phyloP scores from a whole-genome alignment of 2,113 vertebrate species.

The Halcyon malimbica region DNA sequence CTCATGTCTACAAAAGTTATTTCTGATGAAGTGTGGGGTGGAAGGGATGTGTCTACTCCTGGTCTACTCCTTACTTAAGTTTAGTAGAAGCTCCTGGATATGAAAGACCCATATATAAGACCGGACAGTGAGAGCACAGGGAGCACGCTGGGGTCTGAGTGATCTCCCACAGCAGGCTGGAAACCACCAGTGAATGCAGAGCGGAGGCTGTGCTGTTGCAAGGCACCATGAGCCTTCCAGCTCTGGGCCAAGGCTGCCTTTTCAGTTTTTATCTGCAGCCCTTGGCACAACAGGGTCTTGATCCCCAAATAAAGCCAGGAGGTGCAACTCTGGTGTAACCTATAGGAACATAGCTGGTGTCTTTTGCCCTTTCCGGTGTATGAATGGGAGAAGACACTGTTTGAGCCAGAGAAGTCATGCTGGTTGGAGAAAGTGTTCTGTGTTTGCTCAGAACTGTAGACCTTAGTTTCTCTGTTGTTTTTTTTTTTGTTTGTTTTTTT shows the following conservation, averaged over 20 bases:
- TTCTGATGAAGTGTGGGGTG: background rate
- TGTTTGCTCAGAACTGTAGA: background rate
- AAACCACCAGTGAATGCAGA: background rate
- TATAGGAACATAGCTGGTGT: rapidly evolving
- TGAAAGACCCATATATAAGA: background rate
- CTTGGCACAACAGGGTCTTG: background rate
- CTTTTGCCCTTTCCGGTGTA: background rate
- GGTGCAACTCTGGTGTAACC: background rate
- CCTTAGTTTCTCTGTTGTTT: background rate
- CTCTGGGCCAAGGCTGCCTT: rapidly evolving
- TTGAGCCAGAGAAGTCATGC: background rate
- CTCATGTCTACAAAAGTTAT: background rate
- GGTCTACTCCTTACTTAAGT: background rate
- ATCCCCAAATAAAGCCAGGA: background rate
- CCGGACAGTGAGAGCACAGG: background rate
- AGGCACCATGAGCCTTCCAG: background rate
- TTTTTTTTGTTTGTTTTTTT: background rate
- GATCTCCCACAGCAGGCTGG: rapidly evolving
- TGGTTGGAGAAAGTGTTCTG: background rate
- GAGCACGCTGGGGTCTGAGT: rapidly evolving
- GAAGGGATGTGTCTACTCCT: background rate
- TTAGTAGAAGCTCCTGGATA: background rate
- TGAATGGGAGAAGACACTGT: background rate
- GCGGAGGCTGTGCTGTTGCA: background rate
- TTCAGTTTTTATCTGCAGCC: background rate